A percentile compares a stretch with the other conserved stretches of the same genome.
Conservation (phyloP, 2,888 invertebrate species). For the Cephus pygmeus region DNA sequence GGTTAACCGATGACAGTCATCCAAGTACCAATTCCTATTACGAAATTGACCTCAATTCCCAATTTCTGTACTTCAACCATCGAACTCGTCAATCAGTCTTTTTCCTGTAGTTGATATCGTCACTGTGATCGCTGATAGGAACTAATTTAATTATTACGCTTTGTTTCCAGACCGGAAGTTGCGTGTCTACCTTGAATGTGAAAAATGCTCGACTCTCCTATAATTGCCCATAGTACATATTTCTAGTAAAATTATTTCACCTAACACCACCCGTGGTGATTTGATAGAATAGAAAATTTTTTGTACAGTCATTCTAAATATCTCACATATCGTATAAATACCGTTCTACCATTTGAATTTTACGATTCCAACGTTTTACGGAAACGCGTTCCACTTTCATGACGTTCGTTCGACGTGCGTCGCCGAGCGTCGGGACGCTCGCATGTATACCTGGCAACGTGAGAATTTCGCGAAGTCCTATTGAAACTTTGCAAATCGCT, state of each 20-base stretch:
- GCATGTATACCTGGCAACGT: not conserved
- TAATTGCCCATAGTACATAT: not conserved
- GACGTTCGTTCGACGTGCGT: not conserved
- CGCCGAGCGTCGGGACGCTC: not conserved
- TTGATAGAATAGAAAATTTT: accelerated
- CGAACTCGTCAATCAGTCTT: not conserved
- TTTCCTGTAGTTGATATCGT: not conserved
- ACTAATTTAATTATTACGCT: not conserved
- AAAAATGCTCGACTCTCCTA: not conserved
- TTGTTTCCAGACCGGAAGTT: not conserved
- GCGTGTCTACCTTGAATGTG: not conserved
- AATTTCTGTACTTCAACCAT: not conserved
- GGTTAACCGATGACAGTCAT: not conserved
- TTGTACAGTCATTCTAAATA: not conserved
- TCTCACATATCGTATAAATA: not conserved
- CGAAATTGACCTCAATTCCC: not conserved
- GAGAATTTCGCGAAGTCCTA: not conserved
- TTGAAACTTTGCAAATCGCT: not conserved
- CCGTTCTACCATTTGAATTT: not conserved
- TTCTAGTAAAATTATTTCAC: not conserved
- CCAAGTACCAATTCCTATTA: not conserved
- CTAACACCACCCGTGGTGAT: not conserved
- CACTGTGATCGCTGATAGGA: not conserved
- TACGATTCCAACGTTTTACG: not conserved
- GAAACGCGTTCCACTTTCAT: not conserved